phyloP scores from a whole-genome alignment of 1,140 invertebrate species.

The Dinothrombium tinctorium region DNA sequence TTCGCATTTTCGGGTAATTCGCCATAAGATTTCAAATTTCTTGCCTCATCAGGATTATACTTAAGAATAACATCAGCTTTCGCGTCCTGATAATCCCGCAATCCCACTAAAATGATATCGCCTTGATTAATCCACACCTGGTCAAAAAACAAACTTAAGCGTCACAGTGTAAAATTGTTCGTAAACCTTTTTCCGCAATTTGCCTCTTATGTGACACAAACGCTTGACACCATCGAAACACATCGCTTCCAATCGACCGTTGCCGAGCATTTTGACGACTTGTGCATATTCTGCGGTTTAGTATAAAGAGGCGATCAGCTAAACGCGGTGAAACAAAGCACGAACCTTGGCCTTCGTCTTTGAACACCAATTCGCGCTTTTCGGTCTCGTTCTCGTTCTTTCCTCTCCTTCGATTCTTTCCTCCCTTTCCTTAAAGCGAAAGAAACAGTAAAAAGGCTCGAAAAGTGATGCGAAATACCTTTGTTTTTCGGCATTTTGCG shows the following conservation, averaged over 20 bases:
- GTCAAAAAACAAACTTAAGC: too few relatives aligned
- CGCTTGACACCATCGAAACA: conserved; percentile 97
- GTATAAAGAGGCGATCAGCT: neutral
- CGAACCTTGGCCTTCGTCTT: conserved; percentile 79
- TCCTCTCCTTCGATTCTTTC: conserved; percentile 95
- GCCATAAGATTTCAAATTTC: conserved; percentile 95
- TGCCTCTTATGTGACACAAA: conserved; percentile 96
- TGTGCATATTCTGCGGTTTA: conserved; percentile 67
- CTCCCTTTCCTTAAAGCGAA: conserved; percentile 84
- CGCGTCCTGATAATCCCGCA: conserved; percentile 91
- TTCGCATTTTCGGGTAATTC: conserved; percentile 92
- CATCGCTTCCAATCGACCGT: conserved; percentile 92
- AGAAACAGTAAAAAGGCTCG: too few relatives aligned
- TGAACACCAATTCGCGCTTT: conserved; percentile 93
- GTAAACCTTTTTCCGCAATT: conserved; percentile 88
- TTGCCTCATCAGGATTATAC: conserved; percentile 94
- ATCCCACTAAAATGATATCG: conserved; percentile 33
- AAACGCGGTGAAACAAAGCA: neutral
- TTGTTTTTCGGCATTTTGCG: too few relatives aligned
- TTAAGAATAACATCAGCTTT: conserved; percentile 99
- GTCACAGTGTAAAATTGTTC: too few relatives aligned
- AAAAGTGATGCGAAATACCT: too few relatives aligned
- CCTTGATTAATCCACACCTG: conserved; percentile 95
- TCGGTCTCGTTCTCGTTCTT: conserved; percentile 99
- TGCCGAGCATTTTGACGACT: conserved; percentile 99